Base-by-base conservation (phyloP, 1,140 invertebrate genomes). In the Lysiphlebus fabarum region DNA sequence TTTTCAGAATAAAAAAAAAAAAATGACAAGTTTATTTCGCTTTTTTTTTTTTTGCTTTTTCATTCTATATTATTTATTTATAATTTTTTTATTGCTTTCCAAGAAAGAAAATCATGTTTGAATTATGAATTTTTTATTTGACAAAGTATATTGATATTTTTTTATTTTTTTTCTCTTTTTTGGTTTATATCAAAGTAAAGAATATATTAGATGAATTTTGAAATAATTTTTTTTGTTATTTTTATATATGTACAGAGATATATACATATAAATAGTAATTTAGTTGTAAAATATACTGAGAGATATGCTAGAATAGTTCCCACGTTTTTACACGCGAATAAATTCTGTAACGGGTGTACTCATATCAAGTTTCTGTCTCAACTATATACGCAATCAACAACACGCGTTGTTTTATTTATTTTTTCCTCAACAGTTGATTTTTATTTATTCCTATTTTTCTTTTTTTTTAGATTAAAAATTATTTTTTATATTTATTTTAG, bases 221-320 rank as follows among this genome's bases (percentile, higher is more conserved):
- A 26, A 26, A 26, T 26, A 26, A 1, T 0, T 26, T 26, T 26
- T 26, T 26, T 26, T 2, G 17, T 26, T 26, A 2, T 26, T 26
- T 26, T n/a, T n/a, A n/a, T n/a, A n/a, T n/a, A n/a, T n/a, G n/a
- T n/a, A n/a, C n/a, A n/a, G n/a, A n/a, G n/a, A n/a, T n/a, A n/a
- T n/a, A n/a, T n/a, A n/a, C n/a, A n/a, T n/a, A n/a, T n/a, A 63
- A 61, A 65, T 59, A 65, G 62, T 65, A 65, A 65, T 65, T 65
- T 56, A 59, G 64, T 59, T 65, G 38, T 59, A 64, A 65, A 59
- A 60, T 51, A 57, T 50, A 34, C 57, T 56, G 40, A 17, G 44
- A 62, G 56, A 65, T 53, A 58, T 56, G 63, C 58, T 61, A 66
- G 59, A 62, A 56, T 50, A 63, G 57, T 66, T 66, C 64, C 64